Conservation (phyloP, 2,113 vertebrate species). For the Spheniscus mendiculus region DNA sequence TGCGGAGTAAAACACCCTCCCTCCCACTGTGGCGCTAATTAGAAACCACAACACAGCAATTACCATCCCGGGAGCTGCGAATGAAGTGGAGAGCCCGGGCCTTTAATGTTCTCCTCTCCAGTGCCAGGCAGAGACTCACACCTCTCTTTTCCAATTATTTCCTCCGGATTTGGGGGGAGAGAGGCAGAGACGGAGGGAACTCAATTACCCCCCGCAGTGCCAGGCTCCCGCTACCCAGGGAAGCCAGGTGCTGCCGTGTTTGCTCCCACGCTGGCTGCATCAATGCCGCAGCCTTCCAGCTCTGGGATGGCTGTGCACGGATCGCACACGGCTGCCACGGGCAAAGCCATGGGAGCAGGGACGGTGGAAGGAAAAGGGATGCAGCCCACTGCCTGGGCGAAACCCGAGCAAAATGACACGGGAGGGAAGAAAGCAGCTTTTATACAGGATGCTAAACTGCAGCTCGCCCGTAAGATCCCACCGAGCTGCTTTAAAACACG, state of each 20-base stretch:
- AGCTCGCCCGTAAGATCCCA: accelerated
- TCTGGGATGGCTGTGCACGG: accelerated
- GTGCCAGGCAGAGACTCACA: slow-evolving; percentile 72
- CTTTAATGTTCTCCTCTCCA: slow-evolving; percentile 68
- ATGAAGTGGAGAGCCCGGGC: slow-evolving; percentile 65
- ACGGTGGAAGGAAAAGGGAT: background rate
- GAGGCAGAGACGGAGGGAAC: slow-evolving; percentile 3
- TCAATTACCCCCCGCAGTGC: slow-evolving; percentile 10
- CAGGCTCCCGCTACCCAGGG: background rate
- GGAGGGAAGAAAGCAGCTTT: background rate
- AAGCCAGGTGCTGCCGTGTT: background rate
- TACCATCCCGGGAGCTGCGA: slow-evolving; percentile 78
- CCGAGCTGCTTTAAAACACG: accelerated
- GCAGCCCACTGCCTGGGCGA: background rate
- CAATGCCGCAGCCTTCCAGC: background rate
- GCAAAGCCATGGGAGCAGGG: accelerated
- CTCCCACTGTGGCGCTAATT: slow-evolving; percentile 78
- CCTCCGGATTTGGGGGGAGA: slow-evolving; percentile 44
- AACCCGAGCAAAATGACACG: accelerated
- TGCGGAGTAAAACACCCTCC: background rate
- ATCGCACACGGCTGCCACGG: accelerated
- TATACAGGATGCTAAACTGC: background rate
- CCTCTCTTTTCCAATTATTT: slow-evolving; percentile 82
- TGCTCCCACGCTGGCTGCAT: background rate
- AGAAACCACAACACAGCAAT: slow-evolving; percentile 82